Conservation (phyloP, 2,113 vertebrate genomes). For the Mormyrus lacerda region DNA sequence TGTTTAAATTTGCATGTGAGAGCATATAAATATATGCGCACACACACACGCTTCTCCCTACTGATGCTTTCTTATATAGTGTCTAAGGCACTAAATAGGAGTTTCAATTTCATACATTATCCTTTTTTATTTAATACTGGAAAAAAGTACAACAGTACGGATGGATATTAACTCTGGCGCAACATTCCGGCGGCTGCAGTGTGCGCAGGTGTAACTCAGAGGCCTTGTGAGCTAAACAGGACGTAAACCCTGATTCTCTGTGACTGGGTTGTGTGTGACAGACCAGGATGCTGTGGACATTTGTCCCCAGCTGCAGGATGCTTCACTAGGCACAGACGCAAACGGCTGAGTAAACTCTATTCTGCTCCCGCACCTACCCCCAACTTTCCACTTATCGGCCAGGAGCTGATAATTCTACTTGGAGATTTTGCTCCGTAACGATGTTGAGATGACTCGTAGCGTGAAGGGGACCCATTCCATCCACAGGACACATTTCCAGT, state of each 20-base stretch:
- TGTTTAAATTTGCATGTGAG: not conserved
- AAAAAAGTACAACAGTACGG: not conserved
- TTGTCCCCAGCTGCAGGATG: not conserved
- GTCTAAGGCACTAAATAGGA: constrained; percentile 82
- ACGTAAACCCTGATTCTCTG: not conserved
- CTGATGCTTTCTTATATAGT: constrained; percentile 80
- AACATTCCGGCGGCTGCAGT: not conserved
- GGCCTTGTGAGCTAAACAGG: not conserved
- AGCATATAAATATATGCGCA: constrained; percentile 1
- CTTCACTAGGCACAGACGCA: not conserved
- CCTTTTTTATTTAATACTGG: constrained; percentile 26
- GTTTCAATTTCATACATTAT: constrained; percentile 13
- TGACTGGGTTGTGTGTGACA: not conserved
- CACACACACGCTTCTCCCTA: not conserved
- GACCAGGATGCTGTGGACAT: not conserved
- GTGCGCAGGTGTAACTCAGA: not conserved
- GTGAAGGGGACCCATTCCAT: not conserved
- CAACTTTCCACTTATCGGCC: not conserved
- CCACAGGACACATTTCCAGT: not conserved
- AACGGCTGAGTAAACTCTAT: not conserved
- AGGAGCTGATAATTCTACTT: not conserved
- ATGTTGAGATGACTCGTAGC: not conserved
- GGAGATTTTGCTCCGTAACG: not conserved
- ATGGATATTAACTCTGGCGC: constrained; percentile 18
- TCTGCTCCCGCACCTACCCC: not conserved